Evolutionary conservation across 2,888 invertebrate species (phyloP).

Genomic region (Oeneis ivallda): DNA sequence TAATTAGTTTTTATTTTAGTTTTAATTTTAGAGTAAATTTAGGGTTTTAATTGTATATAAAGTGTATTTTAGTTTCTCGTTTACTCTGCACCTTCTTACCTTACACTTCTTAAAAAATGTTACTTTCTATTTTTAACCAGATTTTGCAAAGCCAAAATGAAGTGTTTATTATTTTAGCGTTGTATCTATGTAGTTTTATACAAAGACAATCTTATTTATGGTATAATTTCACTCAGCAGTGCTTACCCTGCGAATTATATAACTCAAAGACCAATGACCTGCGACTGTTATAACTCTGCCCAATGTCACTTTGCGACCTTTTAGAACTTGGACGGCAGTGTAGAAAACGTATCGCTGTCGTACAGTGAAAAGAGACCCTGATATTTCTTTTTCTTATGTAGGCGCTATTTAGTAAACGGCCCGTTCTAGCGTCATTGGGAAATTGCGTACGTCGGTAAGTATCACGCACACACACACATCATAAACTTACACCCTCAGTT

Average conservation of each 20-base stretch:
- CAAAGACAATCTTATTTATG: too few relatives aligned
- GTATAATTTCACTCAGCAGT: too few relatives aligned
- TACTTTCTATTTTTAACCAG: not conserved
- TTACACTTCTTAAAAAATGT: not conserved
- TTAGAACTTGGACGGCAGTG: not conserved
- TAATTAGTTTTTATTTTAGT: too few relatives aligned
- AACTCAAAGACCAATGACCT: too few relatives aligned
- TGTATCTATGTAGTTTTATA: too few relatives aligned
- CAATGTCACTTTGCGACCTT: too few relatives aligned
- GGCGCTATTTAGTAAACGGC: conserved; percentile 28
- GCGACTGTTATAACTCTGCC: too few relatives aligned
- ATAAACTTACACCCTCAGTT: conserved; percentile 21
- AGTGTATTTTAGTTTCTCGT: conserved; percentile 5
- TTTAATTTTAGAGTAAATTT: too few relatives aligned
- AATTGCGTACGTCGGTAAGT: conserved; percentile 29
- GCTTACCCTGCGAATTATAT: too few relatives aligned
- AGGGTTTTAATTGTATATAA: conserved; percentile 14
- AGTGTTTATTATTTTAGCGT: too few relatives aligned
- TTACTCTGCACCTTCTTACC: conserved; percentile 12
- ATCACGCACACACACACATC: conserved; percentile 13
- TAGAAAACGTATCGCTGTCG: not conserved
- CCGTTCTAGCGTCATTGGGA: conserved; percentile 24
- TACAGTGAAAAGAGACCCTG: not conserved
- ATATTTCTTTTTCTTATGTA: conserved; percentile 31
- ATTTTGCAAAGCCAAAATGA: too few relatives aligned